These are phyloP conservation scores for Drosophila neocordata DNA, from an alignment of 1,140 invertebrate species.

Conservation along the genomic window DNA sequence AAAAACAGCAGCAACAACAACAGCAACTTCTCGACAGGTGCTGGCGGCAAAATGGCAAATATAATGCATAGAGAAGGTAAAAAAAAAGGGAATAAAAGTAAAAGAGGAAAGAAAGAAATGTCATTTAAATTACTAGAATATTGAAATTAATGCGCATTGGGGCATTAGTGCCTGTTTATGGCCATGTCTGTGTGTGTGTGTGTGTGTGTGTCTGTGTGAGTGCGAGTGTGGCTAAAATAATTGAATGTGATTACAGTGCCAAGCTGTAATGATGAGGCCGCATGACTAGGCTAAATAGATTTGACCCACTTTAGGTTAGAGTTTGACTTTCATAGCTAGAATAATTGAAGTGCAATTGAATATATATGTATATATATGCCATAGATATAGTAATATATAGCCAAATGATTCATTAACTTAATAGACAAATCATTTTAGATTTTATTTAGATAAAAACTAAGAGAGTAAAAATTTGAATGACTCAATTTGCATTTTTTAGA, in stretches of 20 bases:
- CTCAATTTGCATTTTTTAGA: too few species aligned
- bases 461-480: too few species aligned
- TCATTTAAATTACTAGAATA: conserved; percentile 69
- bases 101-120: conserved; percentile 29
- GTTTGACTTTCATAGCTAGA: conserved; percentile 36
- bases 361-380: conserved; percentile 64
- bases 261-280: conserved; percentile 43
- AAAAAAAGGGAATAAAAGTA: background rate
- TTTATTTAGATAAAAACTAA: background rate
- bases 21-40: conserved; percentile 5
- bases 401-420: background rate
- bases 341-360: conserved; percentile 70
- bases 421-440: background rate
- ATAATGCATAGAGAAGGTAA: background rate
- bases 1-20: conserved; percentile 22
- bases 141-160: conserved; percentile 53
- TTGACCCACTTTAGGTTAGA: conserved; percentile 59
- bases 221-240: conserved; percentile 49
- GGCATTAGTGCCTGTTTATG: conserved; percentile 22
- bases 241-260: conserved; percentile 64
- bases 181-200: conserved; percentile 16
- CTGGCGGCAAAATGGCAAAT: conserved; percentile 30
- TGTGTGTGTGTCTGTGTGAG: conserved; percentile 31
- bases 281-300: conserved; percentile 44
- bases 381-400: background rate